These are phyloP conservation scores for Calvadosia cruxmelitensis DNA, from an alignment of 30 jellyfish, hydroid and myxozoan species.

Conservation along the genomic window DNA sequence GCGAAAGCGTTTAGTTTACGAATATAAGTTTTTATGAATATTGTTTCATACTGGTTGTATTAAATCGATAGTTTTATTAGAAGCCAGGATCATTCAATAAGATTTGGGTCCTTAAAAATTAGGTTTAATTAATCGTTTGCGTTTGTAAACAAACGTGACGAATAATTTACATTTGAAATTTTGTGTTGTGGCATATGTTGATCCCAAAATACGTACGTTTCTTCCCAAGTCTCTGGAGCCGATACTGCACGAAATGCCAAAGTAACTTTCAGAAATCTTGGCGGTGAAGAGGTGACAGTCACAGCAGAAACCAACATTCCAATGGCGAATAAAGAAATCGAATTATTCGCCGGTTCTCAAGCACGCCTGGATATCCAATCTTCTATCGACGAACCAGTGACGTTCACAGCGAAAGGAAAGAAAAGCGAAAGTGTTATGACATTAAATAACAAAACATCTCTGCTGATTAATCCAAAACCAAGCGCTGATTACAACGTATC, in stretches of 20 bases:
- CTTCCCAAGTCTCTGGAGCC: conserved; percentile 5
- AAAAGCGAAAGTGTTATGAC: conserved; percentile 23
- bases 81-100: no score
- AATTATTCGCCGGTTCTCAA: conserved; percentile 74
- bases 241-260: conserved; percentile 52
- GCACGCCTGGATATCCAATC: conserved; percentile 85
- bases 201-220: no score
- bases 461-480: conserved; percentile 51
- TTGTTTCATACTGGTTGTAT: no score
- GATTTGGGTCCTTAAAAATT: no score
- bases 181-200: no score
- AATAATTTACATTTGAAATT: no score
- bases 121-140: no score
- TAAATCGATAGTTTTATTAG: no score
- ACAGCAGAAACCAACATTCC: conserved; percentile 86
- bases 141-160: no score
- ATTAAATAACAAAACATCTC: conserved; percentile 44
- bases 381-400: conserved; percentile 77
- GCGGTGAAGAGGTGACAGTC: conserved; percentile 55
- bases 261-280: conserved; percentile 75
- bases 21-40: no score
- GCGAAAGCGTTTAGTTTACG: no score
- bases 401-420: conserved; percentile 63
- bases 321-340: conserved; percentile 80
- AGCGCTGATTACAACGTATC: conserved; percentile 59